A percentile compares a stretch with the other conserved stretches of the same genome.
Conservation (phyloP, 2,888 invertebrate species). For the Parnassius orleans region DNA sequence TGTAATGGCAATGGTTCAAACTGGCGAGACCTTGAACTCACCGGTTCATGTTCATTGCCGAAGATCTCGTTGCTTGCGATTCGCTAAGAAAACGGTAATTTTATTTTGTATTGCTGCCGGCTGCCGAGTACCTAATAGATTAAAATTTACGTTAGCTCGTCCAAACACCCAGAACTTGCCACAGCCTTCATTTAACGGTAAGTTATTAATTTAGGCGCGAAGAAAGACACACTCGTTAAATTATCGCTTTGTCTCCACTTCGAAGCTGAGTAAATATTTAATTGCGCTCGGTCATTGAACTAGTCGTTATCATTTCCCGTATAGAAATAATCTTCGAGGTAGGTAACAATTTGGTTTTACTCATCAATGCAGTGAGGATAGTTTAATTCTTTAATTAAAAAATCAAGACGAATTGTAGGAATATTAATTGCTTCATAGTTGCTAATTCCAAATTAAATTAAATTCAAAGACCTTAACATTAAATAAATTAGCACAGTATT, state of each 20-base stretch:
- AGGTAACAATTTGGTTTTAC: slow-evolving; percentile 16
- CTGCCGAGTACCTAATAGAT: not conserved
- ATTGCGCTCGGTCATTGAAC: slow-evolving; percentile 54
- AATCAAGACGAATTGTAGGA: too few relatives aligned
- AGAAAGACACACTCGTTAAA: slow-evolving; percentile 27
- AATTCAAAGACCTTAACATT: too few relatives aligned
- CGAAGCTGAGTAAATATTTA: slow-evolving; percentile 58
- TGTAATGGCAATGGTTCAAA: slow-evolving; percentile 19
- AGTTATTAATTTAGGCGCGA: slow-evolving; percentile 12
- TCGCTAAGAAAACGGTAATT: slow-evolving; percentile 9
- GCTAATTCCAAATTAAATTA: too few relatives aligned
- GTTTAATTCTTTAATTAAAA: too few relatives aligned
- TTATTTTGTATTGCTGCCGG: slow-evolving; percentile 8
- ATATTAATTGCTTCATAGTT: too few relatives aligned
- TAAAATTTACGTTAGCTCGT: slow-evolving; percentile 1
- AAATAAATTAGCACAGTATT: too few relatives aligned
- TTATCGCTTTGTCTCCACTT: slow-evolving; percentile 43
- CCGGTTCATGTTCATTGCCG: slow-evolving; percentile 23
- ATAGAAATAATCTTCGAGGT: slow-evolving; percentile 32
- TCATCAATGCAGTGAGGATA: too few relatives aligned
- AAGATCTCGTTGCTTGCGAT: slow-evolving; percentile 10
- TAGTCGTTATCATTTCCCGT: slow-evolving; percentile 51
- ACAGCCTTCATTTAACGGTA: slow-evolving; percentile 11
- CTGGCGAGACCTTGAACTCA: slow-evolving; percentile 22
- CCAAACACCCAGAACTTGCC: not conserved